phyloP scores from a whole-genome alignment of 1,140 invertebrate genomes.

The Drosophila persimilis region DNA sequence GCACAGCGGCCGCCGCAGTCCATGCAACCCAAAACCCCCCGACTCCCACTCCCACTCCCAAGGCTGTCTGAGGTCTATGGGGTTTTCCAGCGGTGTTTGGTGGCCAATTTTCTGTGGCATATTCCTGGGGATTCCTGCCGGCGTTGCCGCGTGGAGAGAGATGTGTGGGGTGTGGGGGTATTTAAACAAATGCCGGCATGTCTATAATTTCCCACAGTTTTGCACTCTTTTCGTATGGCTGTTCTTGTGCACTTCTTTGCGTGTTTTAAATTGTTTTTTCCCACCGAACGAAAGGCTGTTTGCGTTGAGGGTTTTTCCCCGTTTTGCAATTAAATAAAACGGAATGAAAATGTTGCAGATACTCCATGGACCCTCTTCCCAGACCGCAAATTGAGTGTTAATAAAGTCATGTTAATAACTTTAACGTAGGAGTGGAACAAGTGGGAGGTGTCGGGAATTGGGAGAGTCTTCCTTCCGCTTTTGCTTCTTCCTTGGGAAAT shows the following conservation, averaged over 20 bases:
- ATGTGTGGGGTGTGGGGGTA: background rate
- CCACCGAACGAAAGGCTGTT: background rate
- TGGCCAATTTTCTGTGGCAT: conserved; percentile 62
- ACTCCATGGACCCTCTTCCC: background rate
- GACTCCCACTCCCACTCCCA: conserved; percentile 13
- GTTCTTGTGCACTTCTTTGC: conserved; percentile 36
- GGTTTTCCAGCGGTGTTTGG: conserved; percentile 56
- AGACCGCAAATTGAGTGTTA: conserved; percentile 78
- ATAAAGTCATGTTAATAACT: conserved; percentile 81
- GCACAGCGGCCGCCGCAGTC: background rate
- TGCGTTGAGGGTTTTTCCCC: conserved; percentile 8
- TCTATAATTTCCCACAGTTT: conserved; percentile 70
- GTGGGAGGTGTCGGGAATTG: background rate
- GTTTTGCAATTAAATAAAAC: conserved; percentile 70
- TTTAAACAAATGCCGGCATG: conserved; percentile 70
- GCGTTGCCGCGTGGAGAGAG: background rate
- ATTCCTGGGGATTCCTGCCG: conserved; percentile 29
- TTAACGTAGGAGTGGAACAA: conserved; percentile 35
- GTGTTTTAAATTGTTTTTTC: conserved; percentile 51
- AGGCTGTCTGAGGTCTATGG: conserved; percentile 35
- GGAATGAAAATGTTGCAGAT: conserved; percentile 38
- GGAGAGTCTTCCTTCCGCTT: conserved; percentile 16
- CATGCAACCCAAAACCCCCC: background rate
- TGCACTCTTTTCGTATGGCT: conserved; percentile 33
- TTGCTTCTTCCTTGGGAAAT: conserved; percentile 50